These are phyloP conservation scores for Micronycteris hirsuta DNA, from an alignment of 2,113 vertebrate genomes.

Conservation along the genomic window DNA sequence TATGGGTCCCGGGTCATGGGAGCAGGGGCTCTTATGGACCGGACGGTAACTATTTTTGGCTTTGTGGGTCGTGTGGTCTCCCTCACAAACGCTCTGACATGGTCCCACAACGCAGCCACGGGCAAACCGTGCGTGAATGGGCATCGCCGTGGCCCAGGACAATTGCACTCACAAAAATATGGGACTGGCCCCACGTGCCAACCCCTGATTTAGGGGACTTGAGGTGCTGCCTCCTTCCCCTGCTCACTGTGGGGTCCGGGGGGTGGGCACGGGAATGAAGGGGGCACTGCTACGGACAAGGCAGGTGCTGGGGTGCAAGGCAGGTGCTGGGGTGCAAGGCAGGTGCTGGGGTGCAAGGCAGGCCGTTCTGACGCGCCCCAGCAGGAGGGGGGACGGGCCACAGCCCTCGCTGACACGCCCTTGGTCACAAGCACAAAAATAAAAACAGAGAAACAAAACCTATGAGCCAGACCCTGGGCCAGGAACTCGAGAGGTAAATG, in stretches of 20 bases:
- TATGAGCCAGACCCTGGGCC: background rate
- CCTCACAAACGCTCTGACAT: background rate
- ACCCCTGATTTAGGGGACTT: no score
- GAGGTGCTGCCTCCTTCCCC: background rate
- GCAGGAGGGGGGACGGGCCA: no score
- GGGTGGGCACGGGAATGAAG: background rate
- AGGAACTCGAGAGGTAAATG: background rate
- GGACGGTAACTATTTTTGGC: no score
- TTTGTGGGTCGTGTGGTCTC: background rate
- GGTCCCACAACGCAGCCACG: accelerated
- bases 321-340: no score
- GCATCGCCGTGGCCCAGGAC: background rate
- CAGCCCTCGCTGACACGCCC: background rate
- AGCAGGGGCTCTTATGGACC: background rate
- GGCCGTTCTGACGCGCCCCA: background rate
- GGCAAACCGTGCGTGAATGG: accelerated
- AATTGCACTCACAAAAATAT: background rate
- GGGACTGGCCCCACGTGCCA: no score
- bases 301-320: background rate
- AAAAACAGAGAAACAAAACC: background rate
- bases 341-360: background rate
- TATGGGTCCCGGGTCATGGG: background rate
- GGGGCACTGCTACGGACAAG: background rate
- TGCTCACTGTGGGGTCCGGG: background rate
- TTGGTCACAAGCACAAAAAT: background rate